Evolutionary conservation across 2,888 invertebrate species (phyloP).

Genomic region (Gortyna flavago): DNA sequence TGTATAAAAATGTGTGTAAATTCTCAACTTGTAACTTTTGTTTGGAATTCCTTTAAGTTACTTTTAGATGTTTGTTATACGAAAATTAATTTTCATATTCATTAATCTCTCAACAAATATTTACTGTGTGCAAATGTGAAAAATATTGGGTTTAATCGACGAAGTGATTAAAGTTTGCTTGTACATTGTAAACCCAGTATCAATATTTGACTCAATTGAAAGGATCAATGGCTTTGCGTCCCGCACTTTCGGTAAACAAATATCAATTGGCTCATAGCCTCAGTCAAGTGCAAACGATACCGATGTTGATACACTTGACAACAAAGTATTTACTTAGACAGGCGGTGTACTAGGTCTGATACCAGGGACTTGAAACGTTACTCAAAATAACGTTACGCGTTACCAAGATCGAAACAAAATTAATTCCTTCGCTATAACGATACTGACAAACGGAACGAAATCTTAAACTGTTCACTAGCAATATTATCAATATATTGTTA

Average conservation of each 20-base stretch:
- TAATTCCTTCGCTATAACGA: no score
- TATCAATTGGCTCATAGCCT: slow-evolving; percentile 22
- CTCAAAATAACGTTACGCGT: no score
- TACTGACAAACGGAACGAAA: no score
- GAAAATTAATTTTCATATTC: slow-evolving; percentile 13
- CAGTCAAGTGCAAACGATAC: slow-evolving; percentile 19
- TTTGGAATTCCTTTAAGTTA: background rate
- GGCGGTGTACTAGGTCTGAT: background rate
- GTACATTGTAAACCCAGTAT: slow-evolving; percentile 11
- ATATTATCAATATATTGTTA: no score
- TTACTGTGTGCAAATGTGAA: slow-evolving; percentile 7
- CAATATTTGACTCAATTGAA: slow-evolving; percentile 43
- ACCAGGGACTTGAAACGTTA: no score
- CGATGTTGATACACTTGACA: slow-evolving; percentile 14
- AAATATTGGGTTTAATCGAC: slow-evolving; percentile 13
- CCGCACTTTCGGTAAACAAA: slow-evolving; percentile 35
- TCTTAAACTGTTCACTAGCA: no score
- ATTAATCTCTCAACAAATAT: slow-evolving; percentile 10
- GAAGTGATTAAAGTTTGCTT: slow-evolving; percentile 20
- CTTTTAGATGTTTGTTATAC: background rate
- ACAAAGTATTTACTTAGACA: slow-evolving; percentile 19
- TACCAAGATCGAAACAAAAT: no score
- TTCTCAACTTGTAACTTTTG: background rate
- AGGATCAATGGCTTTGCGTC: slow-evolving; percentile 22
- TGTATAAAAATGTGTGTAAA: background rate